Base-by-base conservation (phyloP, 2,888 invertebrate species). In the Drosophila demipolita region DNA sequence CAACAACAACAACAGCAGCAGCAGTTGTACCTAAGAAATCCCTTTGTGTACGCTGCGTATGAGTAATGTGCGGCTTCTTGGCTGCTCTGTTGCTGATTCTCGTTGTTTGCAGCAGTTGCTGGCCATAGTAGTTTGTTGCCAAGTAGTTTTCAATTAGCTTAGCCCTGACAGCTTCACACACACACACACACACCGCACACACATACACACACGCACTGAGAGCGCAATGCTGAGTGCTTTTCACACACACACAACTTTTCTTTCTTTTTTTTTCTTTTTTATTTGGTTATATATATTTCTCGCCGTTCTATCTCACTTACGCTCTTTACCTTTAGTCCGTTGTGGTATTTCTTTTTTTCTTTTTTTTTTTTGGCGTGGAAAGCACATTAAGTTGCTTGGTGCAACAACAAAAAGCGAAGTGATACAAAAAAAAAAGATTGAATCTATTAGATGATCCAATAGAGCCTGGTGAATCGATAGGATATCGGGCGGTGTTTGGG, bases 121-220 rank as follows among this genome's bases (percentile, higher is more conserved):
- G 45, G 57, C 66, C 60, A 54, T 55, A 61, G 53, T 64, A 40
- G 66, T 58, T 49, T 68, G 68, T 65, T 53, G 50, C 32, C 69
- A 86, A 85, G 85, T 83, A 83, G 83, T 86, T 85, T 85, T 85
- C 85, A 88, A 88, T 85, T 85, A 85, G 88, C 83, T 80, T 70
- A 67, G 81, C 55, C 63, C 58, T 58, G 80, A 79, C 82, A 73
- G 54, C 48, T 48, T 60, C 54, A 69, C 68, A 59, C 60, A 35
- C 33, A 33, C 33, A 33, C 33, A 38, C 40, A 40, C 11, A 9
- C 12, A 42, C 42, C n/a, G n/a, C 60, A 35, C 33, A 33, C 33
- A 33, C 33, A 38, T n/a, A 40, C 11, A 9, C 12, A 42, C 42
- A n/a, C n/a, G 9, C 40, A n/a, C 45, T 23, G 45, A 45, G 60